Base-by-base conservation (phyloP, 2,888 invertebrate genomes). In the Erebia aethiops region DNA sequence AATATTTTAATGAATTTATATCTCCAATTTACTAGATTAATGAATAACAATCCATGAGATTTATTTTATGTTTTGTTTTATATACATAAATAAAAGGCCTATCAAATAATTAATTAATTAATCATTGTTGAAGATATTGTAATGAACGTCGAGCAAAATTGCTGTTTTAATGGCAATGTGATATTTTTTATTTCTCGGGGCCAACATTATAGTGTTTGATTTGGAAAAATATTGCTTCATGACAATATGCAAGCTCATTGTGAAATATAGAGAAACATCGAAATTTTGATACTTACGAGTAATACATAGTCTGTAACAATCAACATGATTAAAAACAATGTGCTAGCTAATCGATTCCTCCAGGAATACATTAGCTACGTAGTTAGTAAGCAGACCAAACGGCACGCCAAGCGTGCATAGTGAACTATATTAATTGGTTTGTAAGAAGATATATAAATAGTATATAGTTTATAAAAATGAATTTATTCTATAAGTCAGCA, bases 401-500 rank as follows among this genome's bases (percentile, higher is more conserved):
- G 80, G 87, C 89, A 89, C 86, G 92, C 92, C 85, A 89, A 91
- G 91, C 91, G 80, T 88, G 91, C 86, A 84, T 86, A 87, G 84
- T 83, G 81, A 87, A 84, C 82, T 88, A 86, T 83, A 71, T 67
- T 71, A 87, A 87, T 89, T 87, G 87, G 87, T 86, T 89, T 87
- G 83, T 87, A 87, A 85, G 82, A 83, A 80, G 83, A 85, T 79
- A 82, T 83, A 82, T 81, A 84, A 81, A 87, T 90, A 91, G 86
- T 82, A 87, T 89, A 91, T 89, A 91, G 89, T 89, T 91, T 90
- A 85, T 13, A 52, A 87, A 84, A 89, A 90, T 88, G 91, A 93
- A 91, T 93, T 92, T 93, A 92, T 92, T 88, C 26, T 67, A 90
- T 92, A 93, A 92, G 92, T 90, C 93, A 92, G 92, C 92, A 93